Conservation (phyloP, 2,888 invertebrate species). For the Clistopyga incitator region DNA sequence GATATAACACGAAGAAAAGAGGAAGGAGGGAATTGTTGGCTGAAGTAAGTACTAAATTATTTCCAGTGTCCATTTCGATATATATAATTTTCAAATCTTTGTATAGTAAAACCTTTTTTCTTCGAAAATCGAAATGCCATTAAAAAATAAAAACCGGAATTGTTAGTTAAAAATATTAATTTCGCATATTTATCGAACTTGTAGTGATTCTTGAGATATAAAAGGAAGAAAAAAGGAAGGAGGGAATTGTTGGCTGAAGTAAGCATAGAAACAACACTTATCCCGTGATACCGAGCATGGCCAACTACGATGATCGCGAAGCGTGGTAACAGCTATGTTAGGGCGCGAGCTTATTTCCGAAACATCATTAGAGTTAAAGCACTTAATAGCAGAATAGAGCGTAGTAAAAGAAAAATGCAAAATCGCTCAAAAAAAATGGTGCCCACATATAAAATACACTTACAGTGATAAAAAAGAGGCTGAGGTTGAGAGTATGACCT, state of each 20-base stretch:
- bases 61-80: too few species aligned
- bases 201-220: background rate
- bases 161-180: background rate
- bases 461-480: background rate
- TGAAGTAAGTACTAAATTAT: slow-evolving; percentile 26
- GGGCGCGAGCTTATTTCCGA: slow-evolving; percentile 70
- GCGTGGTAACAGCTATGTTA: slow-evolving; percentile 83
- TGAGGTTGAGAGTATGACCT: background rate
- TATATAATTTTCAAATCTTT: too few species aligned
- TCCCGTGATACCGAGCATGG: slow-evolving; percentile 81
- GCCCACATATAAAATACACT: background rate
- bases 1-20: slow-evolving; percentile 1
- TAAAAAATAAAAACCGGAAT: slow-evolving; percentile 13
- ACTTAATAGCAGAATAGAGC: background rate
- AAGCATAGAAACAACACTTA: slow-evolving; percentile 73
- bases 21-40: slow-evolving; percentile 33
- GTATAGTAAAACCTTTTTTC: too few species aligned
- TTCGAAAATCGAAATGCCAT: background rate
- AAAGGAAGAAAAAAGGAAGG: slow-evolving; percentile 21
- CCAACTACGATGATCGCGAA: slow-evolving; percentile 83
- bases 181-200: background rate
- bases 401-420: background rate
- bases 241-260: slow-evolving; percentile 30
- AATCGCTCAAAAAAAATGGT: slow-evolving; percentile 7
- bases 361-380: slow-evolving; percentile 73